phyloP scores from a whole-genome alignment of 2,888 invertebrate species.

The Ormia ochracea region DNA sequence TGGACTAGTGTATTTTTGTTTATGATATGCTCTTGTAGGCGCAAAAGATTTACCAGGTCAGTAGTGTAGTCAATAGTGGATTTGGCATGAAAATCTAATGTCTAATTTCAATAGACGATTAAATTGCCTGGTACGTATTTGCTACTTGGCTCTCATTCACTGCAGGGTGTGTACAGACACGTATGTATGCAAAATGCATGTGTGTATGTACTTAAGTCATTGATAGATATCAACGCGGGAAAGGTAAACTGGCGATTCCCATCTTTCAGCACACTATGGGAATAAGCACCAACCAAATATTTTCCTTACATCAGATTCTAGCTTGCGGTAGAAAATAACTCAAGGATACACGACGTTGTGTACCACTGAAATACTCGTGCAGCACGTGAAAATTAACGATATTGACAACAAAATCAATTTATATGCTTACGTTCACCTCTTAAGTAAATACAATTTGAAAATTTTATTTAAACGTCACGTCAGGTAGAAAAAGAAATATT shows the following conservation, averaged over 20 bases:
- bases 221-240: slow-evolving; percentile 21
- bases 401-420: slow-evolving; percentile 59
- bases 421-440: slow-evolving; percentile 54
- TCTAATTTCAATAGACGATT: no score
- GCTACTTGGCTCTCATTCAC: no score
- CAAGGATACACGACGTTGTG: background rate
- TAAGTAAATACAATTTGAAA: slow-evolving; percentile 58
- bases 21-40: no score
- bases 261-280: slow-evolving; percentile 1
- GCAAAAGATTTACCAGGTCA: no score
- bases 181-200: no score
- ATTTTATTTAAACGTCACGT: slow-evolving; percentile 60
- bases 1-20: no score
- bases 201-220: no score
- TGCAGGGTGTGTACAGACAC: no score
- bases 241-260: slow-evolving; percentile 43
- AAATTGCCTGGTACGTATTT: no score
- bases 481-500: slow-evolving; percentile 27
- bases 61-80: no score
- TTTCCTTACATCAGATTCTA: background rate
- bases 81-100: no score
- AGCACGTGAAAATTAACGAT: slow-evolving; percentile 45
- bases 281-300: slow-evolving; percentile 33
- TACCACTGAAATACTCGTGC: slow-evolving; percentile 4
- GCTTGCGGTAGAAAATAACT: background rate